phyloP scores from a whole-genome alignment of 2,113 vertebrate species.

The Blennius ocellaris region DNA sequence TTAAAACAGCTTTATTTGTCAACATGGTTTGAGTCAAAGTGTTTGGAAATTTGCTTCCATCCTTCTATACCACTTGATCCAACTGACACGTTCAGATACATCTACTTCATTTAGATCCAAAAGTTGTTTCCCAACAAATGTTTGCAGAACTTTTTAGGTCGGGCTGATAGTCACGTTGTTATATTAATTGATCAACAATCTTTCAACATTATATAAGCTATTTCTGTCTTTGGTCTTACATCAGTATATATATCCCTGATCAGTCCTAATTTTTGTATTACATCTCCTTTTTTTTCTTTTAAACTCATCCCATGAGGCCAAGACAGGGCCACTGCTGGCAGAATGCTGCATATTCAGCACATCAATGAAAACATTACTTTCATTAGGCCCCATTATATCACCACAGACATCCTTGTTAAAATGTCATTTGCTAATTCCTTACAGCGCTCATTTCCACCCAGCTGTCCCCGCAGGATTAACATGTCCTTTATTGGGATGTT shows the following conservation, averaged over 20 bases:
- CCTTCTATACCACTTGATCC: background rate
- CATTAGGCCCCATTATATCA: constrained; percentile 69
- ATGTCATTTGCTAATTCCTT: constrained; percentile 73
- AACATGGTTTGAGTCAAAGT: too few species aligned
- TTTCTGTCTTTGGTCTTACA: constrained; percentile 6
- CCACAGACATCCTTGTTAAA: constrained; percentile 69
- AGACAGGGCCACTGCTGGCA: constrained; percentile 39
- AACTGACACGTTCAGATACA: background rate
- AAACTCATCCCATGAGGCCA: constrained; percentile 20
- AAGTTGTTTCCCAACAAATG: background rate
- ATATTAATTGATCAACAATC: constrained; percentile 3
- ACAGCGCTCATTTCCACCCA: constrained; percentile 60
- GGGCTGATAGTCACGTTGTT: too few species aligned
- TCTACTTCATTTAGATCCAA: background rate
- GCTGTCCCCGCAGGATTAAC: constrained; percentile 62
- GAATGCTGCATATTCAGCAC: constrained; percentile 63
- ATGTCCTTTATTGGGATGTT: constrained; percentile 48
- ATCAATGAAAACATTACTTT: constrained; percentile 65
- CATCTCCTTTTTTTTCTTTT: constrained; percentile 15
- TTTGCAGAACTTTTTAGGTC: background rate
- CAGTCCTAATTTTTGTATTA: constrained; percentile 5
- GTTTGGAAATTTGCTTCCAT: too few species aligned
- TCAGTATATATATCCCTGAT: background rate
- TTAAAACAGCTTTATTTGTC: too few species aligned
- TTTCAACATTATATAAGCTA: background rate